Conservation (phyloP, 92 coral and sea anemone genomes). For the Montipora capitata region DNA sequence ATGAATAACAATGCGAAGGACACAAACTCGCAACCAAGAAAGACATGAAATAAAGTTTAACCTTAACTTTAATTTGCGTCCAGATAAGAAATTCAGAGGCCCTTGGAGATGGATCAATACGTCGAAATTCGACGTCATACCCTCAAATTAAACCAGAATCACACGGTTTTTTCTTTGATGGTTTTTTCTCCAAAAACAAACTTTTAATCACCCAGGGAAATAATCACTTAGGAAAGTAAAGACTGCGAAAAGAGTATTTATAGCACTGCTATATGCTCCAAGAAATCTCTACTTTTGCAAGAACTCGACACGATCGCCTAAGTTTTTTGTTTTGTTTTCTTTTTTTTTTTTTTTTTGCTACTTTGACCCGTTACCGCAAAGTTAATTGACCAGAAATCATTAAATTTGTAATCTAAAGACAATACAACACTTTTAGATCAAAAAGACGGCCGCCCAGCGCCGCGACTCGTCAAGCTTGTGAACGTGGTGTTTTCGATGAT, state of each 20-base stretch:
- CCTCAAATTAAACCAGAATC: neutral
- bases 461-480: neutral
- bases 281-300: too few relatives aligned
- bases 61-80: neutral
- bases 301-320: too few relatives aligned
- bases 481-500: constrained; percentile 1
- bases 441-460: constrained; percentile 15
- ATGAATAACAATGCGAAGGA: constrained; percentile 1
- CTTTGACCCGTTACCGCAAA: constrained; percentile 1
- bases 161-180: too few relatives aligned
- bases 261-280: neutral
- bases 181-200: too few relatives aligned
- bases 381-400: constrained; percentile 22
- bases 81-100: too few relatives aligned
- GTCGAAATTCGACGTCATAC: neutral
- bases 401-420: constrained; percentile 12
- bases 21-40: neutral
- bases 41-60: neutral
- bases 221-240: too few relatives aligned
- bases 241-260: too few relatives aligned
- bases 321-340: too few relatives aligned
- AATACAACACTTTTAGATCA: constrained; percentile 13
- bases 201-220: too few relatives aligned
- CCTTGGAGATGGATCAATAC: neutral
- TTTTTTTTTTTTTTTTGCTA: neutral